Percentiles rank a stretch among this genome's conserved stretches.
Evolutionary conservation across 2,113 vertebrate genomes (phyloP).

Genomic region (Theristicus caerulescens): DNA sequence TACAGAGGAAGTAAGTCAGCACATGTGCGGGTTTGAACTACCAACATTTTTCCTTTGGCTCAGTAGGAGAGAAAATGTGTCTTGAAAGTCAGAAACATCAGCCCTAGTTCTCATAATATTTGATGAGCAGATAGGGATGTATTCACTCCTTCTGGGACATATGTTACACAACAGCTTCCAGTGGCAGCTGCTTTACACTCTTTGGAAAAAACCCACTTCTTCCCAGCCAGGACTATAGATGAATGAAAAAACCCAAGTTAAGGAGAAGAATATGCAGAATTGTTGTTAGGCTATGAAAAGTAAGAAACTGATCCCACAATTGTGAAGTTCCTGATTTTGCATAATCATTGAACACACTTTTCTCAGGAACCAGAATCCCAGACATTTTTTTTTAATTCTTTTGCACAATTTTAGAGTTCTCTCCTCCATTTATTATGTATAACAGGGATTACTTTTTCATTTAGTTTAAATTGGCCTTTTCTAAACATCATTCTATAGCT

Average conservation of each 20-base stretch:
- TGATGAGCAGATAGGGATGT: slow-evolving; percentile 32
- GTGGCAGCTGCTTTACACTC: slow-evolving; percentile 27
- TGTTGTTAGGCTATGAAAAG: neutral
- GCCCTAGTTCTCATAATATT: slow-evolving; percentile 51
- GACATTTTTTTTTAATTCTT: neutral
- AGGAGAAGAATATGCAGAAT: neutral
- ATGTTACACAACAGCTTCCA: slow-evolving; percentile 7
- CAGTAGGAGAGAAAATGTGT: neutral
- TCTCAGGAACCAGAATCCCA: neutral
- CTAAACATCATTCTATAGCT: neutral
- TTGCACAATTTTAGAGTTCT: neutral
- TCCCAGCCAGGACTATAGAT: neutral
- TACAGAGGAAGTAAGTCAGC: neutral
- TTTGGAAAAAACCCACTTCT: neutral
- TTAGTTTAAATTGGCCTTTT: slow-evolving; percentile 12
- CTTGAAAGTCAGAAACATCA: slow-evolving; percentile 41
- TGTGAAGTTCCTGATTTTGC: neutral
- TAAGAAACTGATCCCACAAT: neutral
- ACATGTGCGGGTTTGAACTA: neutral
- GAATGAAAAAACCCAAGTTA: neutral
- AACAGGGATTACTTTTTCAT: neutral
- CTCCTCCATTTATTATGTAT: neutral
- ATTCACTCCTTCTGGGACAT: neutral
- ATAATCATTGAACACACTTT: neutral
- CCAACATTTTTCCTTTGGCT: neutral